Evolutionary conservation across 1,140 invertebrate genomes (phyloP).

Genomic region (Lepidostoma basale): DNA sequence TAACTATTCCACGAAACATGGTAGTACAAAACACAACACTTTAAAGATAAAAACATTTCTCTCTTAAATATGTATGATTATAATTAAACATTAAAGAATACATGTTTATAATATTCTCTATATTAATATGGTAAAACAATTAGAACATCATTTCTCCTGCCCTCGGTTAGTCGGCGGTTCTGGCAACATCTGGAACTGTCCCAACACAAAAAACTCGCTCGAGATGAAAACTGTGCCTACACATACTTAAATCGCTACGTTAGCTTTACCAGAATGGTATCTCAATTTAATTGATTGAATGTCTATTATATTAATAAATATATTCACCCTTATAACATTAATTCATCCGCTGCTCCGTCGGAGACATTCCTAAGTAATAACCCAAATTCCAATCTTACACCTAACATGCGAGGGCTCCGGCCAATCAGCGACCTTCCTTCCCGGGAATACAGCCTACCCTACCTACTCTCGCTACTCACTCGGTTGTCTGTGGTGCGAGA

Average conservation of each 20-base stretch:
- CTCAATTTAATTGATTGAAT: constrained; percentile 32
- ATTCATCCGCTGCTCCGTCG: background rate
- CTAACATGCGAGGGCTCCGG: constrained; percentile 36
- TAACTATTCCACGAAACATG: constrained; percentile 44
- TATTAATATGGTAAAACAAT: constrained; percentile 46
- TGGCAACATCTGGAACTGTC: background rate
- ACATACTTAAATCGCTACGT: background rate
- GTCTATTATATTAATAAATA: constrained; percentile 31
- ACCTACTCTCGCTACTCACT: background rate
- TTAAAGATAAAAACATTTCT: constrained; percentile 46
- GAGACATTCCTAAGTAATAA: constrained; percentile 7
- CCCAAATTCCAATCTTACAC: constrained; percentile 33
- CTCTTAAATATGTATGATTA: constrained; percentile 41
- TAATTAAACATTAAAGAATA: constrained; percentile 42
- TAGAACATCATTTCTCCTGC: constrained; percentile 32
- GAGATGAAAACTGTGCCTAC: background rate
- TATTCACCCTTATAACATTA: constrained; percentile 19
- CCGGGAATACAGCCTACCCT: background rate
- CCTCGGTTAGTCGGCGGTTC: background rate
- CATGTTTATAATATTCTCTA: constrained; percentile 41
- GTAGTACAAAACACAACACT: constrained; percentile 47
- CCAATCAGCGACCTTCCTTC: constrained; percentile 8
- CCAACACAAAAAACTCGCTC: background rate
- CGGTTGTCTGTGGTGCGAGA: background rate
- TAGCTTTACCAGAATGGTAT: constrained; percentile 15